Conservation (phyloP, 64 coral and sea anemone species). For the Porites lutea region DNA sequence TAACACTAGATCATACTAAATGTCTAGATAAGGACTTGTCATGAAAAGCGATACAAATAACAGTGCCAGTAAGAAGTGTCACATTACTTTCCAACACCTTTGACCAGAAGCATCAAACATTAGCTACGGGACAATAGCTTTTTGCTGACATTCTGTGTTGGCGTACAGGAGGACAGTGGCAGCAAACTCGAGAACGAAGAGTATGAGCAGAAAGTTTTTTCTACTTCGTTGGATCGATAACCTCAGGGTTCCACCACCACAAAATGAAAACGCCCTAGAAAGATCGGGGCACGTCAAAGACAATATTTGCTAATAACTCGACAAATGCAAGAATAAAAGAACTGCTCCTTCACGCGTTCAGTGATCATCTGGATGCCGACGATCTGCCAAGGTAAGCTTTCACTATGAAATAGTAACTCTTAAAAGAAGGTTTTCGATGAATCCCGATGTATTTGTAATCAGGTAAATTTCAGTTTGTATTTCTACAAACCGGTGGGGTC, state of each 20-base stretch:
- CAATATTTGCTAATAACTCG: background rate
- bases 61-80: slow-evolving; percentile 3
- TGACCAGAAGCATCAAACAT: slow-evolving; percentile 4
- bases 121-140: background rate
- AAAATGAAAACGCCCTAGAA: background rate
- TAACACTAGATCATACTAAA: background rate
- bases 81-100: background rate
- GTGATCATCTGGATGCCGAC: background rate
- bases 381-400: background rate
- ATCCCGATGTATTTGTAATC: no score
- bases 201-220: background rate
- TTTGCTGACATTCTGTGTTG: background rate
- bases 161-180: background rate
- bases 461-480: background rate
- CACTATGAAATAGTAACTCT: no score
- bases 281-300: slow-evolving; percentile 3
- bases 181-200: background rate
- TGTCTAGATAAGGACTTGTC: background rate
- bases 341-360: background rate
- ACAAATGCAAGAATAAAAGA: background rate
- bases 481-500: background rate
- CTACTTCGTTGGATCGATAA: background rate
- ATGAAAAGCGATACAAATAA: slow-evolving; percentile 6
- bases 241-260: background rate
- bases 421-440: no score